Evolutionary conservation across 2,113 vertebrate species (phyloP), one percentile per base, ranked within the genome.

Genomic region (Perca schrenkii): DNA sequence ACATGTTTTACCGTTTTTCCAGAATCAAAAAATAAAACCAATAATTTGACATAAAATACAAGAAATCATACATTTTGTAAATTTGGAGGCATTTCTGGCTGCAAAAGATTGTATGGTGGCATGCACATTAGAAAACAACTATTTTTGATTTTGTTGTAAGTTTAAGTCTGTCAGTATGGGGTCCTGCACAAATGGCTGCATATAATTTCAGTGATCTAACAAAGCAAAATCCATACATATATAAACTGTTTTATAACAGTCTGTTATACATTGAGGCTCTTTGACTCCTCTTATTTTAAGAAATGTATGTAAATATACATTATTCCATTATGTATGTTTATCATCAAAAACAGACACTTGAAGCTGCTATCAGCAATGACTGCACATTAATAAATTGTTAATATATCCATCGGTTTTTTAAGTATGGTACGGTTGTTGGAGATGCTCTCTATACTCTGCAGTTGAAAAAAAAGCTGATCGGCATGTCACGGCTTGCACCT

Each of bases 371-470:
- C 28, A 53, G 3, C 47, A 43, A 66, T 56, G 40, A 40, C 64
- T 60, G 25, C 8, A 34, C 15, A 82, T 65, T 54, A 69, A 78
- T 79, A 56, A 58, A 79, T 57, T 54, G 19, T 52, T 58, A 69
- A 64, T 31, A 47, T 57, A 43, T 16, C 53, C 21, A 61, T 73
- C 10, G 79, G 58, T 66, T 74, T 66, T 13, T 75, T 19, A 74
- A 79, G 43, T 62, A 60, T 14, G 21, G 11, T 47, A n/a, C 1
- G 6, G 31, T 60, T 34, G 17, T 40, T 72, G 70, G 53, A 70
- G 8, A 31, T 22, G 34, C 52, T 63, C 47, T 25, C 8, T 56
- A n/a, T 28, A 69, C 40, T 79, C 14, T 56, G 21, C 6, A 13
- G 28, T 25, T 74, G 1, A 53, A 40, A 15, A 54, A 43, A 43